A percentile compares a stretch with the other conserved stretches of the same genome.
These are phyloP conservation scores for Hypothenemus hampei DNA, from an alignment of 1,140 invertebrate genomes.

Conservation along the genomic window DNA sequence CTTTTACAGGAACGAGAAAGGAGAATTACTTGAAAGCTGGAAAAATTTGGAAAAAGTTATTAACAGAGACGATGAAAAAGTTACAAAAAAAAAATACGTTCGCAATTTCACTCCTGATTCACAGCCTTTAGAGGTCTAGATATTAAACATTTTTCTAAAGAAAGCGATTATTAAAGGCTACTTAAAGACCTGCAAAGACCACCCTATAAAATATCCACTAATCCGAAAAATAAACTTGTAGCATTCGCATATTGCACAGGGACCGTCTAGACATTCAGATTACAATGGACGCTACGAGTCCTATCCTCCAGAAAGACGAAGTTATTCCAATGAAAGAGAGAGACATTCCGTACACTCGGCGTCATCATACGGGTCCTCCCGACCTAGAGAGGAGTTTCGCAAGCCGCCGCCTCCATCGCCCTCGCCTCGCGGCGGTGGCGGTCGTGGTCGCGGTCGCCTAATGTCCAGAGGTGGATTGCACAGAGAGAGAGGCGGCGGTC, in stretches of 20 bases:
- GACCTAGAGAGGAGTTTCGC: slow-evolving; percentile 42
- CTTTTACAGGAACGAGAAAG: slow-evolving; percentile 24
- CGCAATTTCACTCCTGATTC: no score
- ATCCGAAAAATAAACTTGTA: slow-evolving; percentile 8
- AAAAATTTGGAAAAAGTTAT: not conserved
- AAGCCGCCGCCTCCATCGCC: slow-evolving; percentile 35
- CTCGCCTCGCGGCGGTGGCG: slow-evolving; percentile 37
- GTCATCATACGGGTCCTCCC: slow-evolving; percentile 26
- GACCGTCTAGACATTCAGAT: slow-evolving; percentile 7
- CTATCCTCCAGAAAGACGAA: slow-evolving; percentile 35
- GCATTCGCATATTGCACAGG: slow-evolving; percentile 9
- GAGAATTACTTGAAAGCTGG: not conserved
- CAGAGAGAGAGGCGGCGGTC: slow-evolving; percentile 27
- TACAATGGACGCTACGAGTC: slow-evolving; percentile 20
- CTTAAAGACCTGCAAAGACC: not conserved
- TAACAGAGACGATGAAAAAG: not conserved
- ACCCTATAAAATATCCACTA: slow-evolving; percentile 1
- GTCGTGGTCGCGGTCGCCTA: slow-evolving; percentile 39
- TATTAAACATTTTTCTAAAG: not conserved
- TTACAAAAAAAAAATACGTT: not conserved
- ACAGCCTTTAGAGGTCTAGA: no score
- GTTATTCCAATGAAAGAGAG: slow-evolving; percentile 39
- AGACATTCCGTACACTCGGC: slow-evolving; percentile 28
- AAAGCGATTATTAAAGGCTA: no score
- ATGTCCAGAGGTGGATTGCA: slow-evolving; percentile 19